These are phyloP conservation scores for Pterophyllum scalare DNA, from an alignment of 2,113 vertebrate genomes.

Conservation along the genomic window DNA sequence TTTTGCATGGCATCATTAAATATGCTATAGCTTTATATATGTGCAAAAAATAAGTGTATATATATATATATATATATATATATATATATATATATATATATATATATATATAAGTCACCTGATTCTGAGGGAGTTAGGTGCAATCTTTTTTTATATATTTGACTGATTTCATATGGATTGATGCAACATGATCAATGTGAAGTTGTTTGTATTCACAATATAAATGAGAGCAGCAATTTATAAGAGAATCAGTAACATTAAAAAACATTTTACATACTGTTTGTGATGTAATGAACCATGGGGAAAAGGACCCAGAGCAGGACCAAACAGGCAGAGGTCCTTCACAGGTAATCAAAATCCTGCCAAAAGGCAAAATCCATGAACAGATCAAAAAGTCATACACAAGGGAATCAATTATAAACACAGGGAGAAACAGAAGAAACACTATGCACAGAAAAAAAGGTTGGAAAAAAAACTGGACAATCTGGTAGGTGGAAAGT, in stretches of 20 bases:
- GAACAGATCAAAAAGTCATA: neutral
- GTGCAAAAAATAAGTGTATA: too few relatives aligned
- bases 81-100: too few relatives aligned
- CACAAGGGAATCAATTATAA: neutral
- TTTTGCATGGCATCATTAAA: neutral
- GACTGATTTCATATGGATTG: neutral
- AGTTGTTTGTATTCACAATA: neutral
- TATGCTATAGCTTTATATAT: too few relatives aligned
- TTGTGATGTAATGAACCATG: neutral
- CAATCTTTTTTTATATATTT: too few relatives aligned
- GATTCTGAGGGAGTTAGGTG: too few relatives aligned
- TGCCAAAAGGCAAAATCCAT: neutral
- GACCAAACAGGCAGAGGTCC: neutral
- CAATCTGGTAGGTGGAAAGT: too few relatives aligned
- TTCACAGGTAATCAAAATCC: neutral
- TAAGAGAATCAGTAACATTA: neutral
- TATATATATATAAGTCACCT: too few relatives aligned
- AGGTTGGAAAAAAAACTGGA: neutral
- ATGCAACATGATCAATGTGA: neutral
- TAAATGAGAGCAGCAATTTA: neutral
- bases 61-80: too few relatives aligned
- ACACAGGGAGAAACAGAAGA: neutral
- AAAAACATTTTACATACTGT: neutral
- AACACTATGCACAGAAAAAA: neutral
- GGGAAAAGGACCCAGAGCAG: neutral